Base-by-base conservation (phyloP, 2,113 vertebrate species). In the Pungitius pungitius region DNA sequence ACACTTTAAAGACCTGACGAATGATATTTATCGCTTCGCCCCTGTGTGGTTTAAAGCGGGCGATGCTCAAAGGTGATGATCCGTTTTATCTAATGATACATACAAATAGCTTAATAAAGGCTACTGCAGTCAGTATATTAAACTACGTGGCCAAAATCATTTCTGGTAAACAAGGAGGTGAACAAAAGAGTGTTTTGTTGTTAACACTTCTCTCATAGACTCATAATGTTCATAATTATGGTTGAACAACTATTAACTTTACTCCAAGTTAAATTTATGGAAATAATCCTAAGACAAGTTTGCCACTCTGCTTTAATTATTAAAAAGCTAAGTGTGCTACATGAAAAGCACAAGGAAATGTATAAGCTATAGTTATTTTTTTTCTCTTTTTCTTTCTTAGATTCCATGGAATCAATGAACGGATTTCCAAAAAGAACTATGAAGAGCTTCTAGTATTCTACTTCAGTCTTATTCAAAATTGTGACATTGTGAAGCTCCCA, bases 381-480 rank as follows among this genome's bases (percentile, higher is more conserved):
- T 37, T 24, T 2, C 56, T n/a, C 47, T 9, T 60, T 49, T 43
- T n/a, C n/a, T n/a, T 60, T 79, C 69, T 73, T 81, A 92, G 97
- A 88, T 90, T 98, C 77, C 97, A 99, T 49, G 97, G 97, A 13
- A 60, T 96, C 78, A 97, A 98, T 20, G 97, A 99, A 91, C 95
- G 95, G 82, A 97, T 99, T 90, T 96, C 96, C 0, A 17, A 91
- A 52, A 91, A 94, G 82, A 94, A 88, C 84, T 98, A 96, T 0
- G 95, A 97, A 87, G 95, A 91, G 1, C 85, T 96, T 17, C 84
- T 97, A 0, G 73, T 88, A 27, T 99, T 98, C 87, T 94, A 95
- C 85, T 97, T 95, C 30, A 94, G 89, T 75, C 89, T 99, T 14
- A 94, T 99, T 63, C 95, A 98, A 89, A 97, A 97, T 87, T 95